phyloP scores from a whole-genome alignment of 2,888 invertebrate genomes.

The Fragum sueziense region DNA sequence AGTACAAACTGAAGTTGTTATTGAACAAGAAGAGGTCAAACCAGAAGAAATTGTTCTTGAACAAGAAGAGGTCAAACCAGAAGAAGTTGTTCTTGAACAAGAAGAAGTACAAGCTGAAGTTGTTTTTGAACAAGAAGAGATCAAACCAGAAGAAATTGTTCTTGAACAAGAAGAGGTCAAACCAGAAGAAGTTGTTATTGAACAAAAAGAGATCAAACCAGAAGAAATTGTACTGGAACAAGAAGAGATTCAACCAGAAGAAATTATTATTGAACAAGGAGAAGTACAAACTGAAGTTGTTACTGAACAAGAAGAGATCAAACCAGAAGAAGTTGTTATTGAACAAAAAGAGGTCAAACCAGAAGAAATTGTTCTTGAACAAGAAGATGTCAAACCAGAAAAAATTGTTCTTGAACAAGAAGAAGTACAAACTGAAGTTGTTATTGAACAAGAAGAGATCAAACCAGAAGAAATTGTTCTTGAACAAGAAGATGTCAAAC shows the following conservation, averaged over 20 bases:
- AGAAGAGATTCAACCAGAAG: constrained; percentile 31
- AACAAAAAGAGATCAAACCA: constrained; percentile 15
- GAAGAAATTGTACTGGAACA: constrained; percentile 2
- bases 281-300: constrained; percentile 28
- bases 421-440: constrained; percentile 28
- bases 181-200: constrained; percentile 18
- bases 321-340: no score
- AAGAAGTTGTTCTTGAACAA: constrained; percentile 18
- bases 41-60: constrained; percentile 24
- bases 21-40: constrained; percentile 18
- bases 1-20: background rate
- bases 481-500: no score
- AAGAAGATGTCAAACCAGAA: no score
- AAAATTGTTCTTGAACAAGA: constrained; percentile 12
- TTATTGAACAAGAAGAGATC: no score
- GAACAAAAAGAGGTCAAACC: no score
- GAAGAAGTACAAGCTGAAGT: constrained; percentile 8
- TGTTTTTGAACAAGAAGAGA: constrained; percentile 15
- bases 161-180: constrained; percentile 12
- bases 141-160: constrained; percentile 27
- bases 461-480: no score
- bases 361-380: no score
- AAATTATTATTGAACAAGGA: background rate
- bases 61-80: constrained; percentile 24
- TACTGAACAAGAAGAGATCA: constrained; percentile 13